Base-by-base conservation (phyloP, 2,888 invertebrate species). In the Dicyrtomina minuta region DNA sequence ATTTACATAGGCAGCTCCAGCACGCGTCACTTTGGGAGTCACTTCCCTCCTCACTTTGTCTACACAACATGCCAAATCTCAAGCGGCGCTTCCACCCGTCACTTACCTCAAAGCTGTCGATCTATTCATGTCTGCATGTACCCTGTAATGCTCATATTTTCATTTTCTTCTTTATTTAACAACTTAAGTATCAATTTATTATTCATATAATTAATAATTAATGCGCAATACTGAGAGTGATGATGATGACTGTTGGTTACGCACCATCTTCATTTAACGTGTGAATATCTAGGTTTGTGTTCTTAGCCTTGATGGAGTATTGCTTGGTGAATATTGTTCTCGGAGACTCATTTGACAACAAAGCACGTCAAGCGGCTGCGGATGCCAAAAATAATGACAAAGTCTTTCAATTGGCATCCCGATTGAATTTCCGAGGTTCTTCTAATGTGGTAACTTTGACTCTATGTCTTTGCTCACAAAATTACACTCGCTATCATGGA, bases 301-400 rank as follows among this genome's bases (percentile, higher is more conserved):
- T 94, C 81, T 91, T 94, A 91, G 93, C 93, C 0, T 82, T 94
- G 62, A 94, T 94, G 93, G 93, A 94, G 81, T 94, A 93, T 81
- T 93, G 93, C 78, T 83, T 93, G 74, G 93, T 94, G 33, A 93
- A 93, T 80, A 92, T 91, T 33, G 89, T 91, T 0, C 85, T 91
- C 17, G 89, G 91, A 13, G 89, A 92, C 79, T 88, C 88, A 0
- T 88, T 88, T 71, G 85, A 87, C 33, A 76, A 78, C 3, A 77
- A 79, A 46, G 59, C 71, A 43, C 33, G 58, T 15, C 60, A 60
- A 51, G 60, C 33, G n/a, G 60, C 33, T 8, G 66, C 70, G 62
- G 41, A 64, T 66, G 49, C 70, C 17, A 70, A 61, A 49, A 74
- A 72, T 49, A 64, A 39, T 49, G 75, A 75, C 12, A 76, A 71